A percentile compares a stretch with the other conserved stretches of the same genome.
phyloP scores from a whole-genome alignment of 92 coral and sea anemone genomes.

The Virgularia gustaviana region DNA sequence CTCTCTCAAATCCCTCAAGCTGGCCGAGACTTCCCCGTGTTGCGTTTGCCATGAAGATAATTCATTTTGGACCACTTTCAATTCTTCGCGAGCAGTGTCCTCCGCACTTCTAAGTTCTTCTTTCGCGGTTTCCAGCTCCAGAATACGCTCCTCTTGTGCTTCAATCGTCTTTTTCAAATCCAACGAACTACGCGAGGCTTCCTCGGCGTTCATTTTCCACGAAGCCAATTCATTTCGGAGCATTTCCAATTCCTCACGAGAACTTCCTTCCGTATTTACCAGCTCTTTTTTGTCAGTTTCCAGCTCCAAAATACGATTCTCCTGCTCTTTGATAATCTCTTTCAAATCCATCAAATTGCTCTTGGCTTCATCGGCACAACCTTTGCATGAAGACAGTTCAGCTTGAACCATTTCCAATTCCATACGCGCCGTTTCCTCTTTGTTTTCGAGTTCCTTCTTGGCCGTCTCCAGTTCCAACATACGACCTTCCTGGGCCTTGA shows the following conservation, averaged over 20 bases:
- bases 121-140: neutral
- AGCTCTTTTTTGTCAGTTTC: too few relatives aligned
- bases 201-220: neutral
- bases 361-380: conserved; percentile 2
- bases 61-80: conserved; percentile 10
- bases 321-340: neutral
- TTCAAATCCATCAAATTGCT: neutral
- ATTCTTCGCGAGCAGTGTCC: too few relatives aligned
- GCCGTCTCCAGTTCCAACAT: neutral
- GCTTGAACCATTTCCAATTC: neutral
- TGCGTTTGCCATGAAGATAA: neutral
- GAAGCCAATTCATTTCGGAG: conserved; percentile 2
- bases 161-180: neutral
- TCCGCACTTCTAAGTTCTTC: too few relatives aligned
- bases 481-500: neutral
- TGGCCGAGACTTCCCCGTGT: neutral
- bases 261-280: too few relatives aligned
- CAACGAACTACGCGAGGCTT: neutral
- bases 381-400: conserved; percentile 1
- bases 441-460: neutral
- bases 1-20: neutral
- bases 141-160: neutral
- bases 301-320: conserved; percentile 1
- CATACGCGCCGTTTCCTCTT: neutral
- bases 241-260: conserved; percentile 17